Base-by-base conservation (phyloP, 2,888 invertebrate species). In the Phania funesta region DNA sequence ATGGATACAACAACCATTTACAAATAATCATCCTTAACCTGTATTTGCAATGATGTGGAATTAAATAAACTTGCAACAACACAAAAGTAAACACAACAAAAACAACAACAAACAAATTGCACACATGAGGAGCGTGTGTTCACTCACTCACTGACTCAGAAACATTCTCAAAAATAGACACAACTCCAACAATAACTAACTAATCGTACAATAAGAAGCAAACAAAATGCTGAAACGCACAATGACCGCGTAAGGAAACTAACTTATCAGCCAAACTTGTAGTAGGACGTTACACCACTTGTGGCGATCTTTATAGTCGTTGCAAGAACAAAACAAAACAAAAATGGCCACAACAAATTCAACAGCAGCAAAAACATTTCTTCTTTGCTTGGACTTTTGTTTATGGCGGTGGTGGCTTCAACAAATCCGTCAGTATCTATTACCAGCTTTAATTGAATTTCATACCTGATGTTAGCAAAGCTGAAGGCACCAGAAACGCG, bases 391-490 rank as follows among this genome's bases (percentile, higher is more conserved):
- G 26, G 65, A 16, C 41, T 29, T 77, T 77, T 77, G 78, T 78
- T 84, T 75, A 73, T 78, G 78, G 73, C 60, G 76, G 67, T 60
- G 74, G 74, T 75, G 73, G 78, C 76, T 80, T 75, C 74, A 83
- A 68, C 84, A 78, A 80, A 84, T 78, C 76, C 82, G 82, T 84
- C 83, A 83, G 84, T 80, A 78, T 81, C 84, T 82, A 82, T 82
- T 84, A 82, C 84, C 81, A 82, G 67, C 78, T 80, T 83, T 84
- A 84, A 84, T 84, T 84, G 82, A 84, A 84, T 83, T 83, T 80
- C 65, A 32, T 77, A 76, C 71, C 71, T 38, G 71, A 65, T 71
- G 58, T 58, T 76, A 65, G 46, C 26, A 58, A 67, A 76, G 24
- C 32, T 58, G 32, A 35, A 71, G 24, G n/a, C n/a, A n/a, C n/a